Base-by-base conservation (phyloP, 2,113 vertebrate species). In the Alligator mississippiensis region DNA sequence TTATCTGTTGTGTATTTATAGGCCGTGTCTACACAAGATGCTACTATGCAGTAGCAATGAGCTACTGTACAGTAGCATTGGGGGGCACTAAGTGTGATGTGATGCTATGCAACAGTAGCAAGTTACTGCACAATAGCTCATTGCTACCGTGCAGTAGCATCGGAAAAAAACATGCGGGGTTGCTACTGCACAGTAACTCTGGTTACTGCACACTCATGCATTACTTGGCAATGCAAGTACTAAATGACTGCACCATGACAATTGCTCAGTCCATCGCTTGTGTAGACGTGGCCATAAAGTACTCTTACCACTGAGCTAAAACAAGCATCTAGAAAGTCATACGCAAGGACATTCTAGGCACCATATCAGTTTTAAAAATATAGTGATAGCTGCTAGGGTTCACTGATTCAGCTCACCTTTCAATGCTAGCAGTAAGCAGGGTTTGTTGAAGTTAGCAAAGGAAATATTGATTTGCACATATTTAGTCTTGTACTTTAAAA, bases 371-470 rank as follows among this genome's bases (percentile, higher is more conserved):
- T 54, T 87, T n/a, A 30, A 25, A 25, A 87, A 77, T 57, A 55
- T 34, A 78, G 87, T 64, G 9, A 22, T 8, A 88, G 34, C 15
- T 91, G 38, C 3, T 76, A 78, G 93, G 82, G 77, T 78, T 64
- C 76, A 92, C 90, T 63, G 3, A 13, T 13, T 61, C 5, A 1
- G 3, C 22, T 82, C 59, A 66, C 3, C 14, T 96, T 94, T 59
- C 17, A 24, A n/a, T 30, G 88, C 4, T 34, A 91, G 55, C 14
- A 82, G 92, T 91, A 91, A 25, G n/a, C 77, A 3, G 54, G 9
- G 60, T 66, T 28, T 66, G 63, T 22, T 81, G 21, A n/a, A 59
- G 34, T 81, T 92, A 93, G 84, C 87, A 95, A 87, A 94, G 18
- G 21, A 89, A 57, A 12, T 34, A 77, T 25, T 28, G 12, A 64